Base-by-base conservation (phyloP, 2,113 vertebrate genomes). In the Pseudois nayaur region DNA sequence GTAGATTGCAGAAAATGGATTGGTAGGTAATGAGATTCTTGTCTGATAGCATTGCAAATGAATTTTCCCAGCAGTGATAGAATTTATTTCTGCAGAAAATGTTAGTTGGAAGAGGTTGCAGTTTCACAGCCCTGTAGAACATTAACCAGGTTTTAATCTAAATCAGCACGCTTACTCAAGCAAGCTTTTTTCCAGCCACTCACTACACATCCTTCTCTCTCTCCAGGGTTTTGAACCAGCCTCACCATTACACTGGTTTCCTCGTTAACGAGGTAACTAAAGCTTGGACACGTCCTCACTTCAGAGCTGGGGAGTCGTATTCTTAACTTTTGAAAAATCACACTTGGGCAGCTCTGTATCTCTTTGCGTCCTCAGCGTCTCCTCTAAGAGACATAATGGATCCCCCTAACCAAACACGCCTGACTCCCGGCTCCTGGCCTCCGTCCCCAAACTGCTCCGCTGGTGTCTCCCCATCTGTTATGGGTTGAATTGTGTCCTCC, bases 321-420 rank as follows among this genome's bases (percentile, higher is more conserved):
- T 36, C 78, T 29, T 12, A 95, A 55, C 48, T 83, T 92, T 67
- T 67, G 23, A 78, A 78, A 78, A 90, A 36, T 11, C 16, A 14
- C 21, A 33, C n/a, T 62, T 76, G n/a, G 27, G n/a, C 40, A 25
- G 92, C 33, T 54, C n/a, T 36, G 3, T 3, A 14, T 52, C 57
- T 16, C 11, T 45, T 36, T 16, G 29, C n/a, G 6, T 48, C 81
- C 81, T 79, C 50, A 0, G 76, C 67, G 9, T 27, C 64, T n/a
- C 29, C 31, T 19, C 23, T 10, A 8, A 27, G 19, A 62, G n/a
- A 40, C 0, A 9, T 57, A 12, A 1, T 0, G 15, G 71, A 21
- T 15, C 14, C 45, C 91, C 94, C 52, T 13, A 50, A 40, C 27
- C 33, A 0, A 29, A n/a, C 13, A 3, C 1, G 17, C 71, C 74